phyloP scores from a whole-genome alignment of 2,113 vertebrate genomes.

The Carollia perspicillata region DNA sequence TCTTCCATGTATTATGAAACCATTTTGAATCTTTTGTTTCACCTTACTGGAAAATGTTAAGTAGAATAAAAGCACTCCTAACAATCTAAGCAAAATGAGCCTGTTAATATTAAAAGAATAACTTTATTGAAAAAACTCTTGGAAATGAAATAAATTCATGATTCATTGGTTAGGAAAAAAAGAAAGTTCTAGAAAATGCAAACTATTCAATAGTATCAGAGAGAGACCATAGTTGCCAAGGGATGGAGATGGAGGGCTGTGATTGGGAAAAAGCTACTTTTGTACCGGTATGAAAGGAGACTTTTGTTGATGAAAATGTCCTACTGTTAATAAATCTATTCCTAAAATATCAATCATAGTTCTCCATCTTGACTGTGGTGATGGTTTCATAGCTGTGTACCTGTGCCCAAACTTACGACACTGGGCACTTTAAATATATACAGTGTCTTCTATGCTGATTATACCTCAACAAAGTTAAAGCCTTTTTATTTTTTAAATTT shows the following conservation, averaged over 20 bases:
- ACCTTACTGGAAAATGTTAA: neutral
- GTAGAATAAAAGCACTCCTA: neutral
- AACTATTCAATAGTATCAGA: neutral
- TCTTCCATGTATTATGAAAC: neutral
- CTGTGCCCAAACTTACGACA: neutral
- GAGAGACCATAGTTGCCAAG: neutral
- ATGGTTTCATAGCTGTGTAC: neutral
- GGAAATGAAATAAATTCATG: neutral
- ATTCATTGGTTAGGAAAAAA: neutral
- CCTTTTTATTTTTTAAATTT: neutral
- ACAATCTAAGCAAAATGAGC: neutral
- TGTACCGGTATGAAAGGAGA: neutral
- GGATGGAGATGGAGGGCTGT: neutral
- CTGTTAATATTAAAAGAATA: conserved; percentile 1
- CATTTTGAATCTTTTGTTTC: conserved; percentile 18
- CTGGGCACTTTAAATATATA: neutral
- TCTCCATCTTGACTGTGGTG: neutral
- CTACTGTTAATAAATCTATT: too few relatives aligned
- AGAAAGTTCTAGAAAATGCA: neutral
- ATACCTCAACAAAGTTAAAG: neutral
- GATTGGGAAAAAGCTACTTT: neutral
- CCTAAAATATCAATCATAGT: too few relatives aligned
- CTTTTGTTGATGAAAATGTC: too few relatives aligned
- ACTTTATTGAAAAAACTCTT: neutral
- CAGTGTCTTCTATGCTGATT: neutral